Conservation (phyloP, 2,797 vertebrate genomes). For the Argya squamiceps region DNA sequence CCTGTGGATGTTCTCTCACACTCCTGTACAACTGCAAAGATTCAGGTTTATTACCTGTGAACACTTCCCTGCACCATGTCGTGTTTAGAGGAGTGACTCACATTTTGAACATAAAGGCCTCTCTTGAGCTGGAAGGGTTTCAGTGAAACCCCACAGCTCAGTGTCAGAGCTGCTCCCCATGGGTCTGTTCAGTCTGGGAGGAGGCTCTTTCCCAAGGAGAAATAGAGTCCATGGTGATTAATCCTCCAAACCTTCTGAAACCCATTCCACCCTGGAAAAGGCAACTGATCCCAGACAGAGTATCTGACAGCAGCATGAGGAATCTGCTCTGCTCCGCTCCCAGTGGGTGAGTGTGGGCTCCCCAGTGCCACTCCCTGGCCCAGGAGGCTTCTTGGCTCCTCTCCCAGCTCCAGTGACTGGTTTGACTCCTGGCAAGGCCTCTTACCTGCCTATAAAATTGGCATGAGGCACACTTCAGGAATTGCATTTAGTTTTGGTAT, state of each 20-base stretch:
- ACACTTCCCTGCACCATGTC: not conserved
- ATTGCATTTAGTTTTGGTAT: not conserved
- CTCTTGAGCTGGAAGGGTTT: not conserved
- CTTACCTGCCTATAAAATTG: not conserved
- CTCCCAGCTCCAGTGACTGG: not conserved
- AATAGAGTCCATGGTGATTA: not conserved
- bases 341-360: not conserved
- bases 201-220: not conserved
- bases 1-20: not conserved
- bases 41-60: not conserved
- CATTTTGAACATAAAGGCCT: not conserved
- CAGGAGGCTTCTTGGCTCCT: not conserved
- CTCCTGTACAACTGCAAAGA: not conserved
- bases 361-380: not conserved
- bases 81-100: not conserved
- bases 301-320: not conserved
- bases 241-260: not conserved
- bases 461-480: not conserved
- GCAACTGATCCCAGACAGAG: not conserved
- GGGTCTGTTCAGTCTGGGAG: not conserved
- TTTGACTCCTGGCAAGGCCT: not conserved
- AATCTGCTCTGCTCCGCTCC: not conserved
- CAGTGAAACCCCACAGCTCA: not conserved
- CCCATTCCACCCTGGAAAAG: not conserved
- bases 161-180: accelerated